Percentiles rank a stretch among this genome's conserved stretches.
These are phyloP conservation scores for Sclerodermus sp. DNA, from an alignment of 2,888 invertebrate genomes.

Conservation along the genomic window DNA sequence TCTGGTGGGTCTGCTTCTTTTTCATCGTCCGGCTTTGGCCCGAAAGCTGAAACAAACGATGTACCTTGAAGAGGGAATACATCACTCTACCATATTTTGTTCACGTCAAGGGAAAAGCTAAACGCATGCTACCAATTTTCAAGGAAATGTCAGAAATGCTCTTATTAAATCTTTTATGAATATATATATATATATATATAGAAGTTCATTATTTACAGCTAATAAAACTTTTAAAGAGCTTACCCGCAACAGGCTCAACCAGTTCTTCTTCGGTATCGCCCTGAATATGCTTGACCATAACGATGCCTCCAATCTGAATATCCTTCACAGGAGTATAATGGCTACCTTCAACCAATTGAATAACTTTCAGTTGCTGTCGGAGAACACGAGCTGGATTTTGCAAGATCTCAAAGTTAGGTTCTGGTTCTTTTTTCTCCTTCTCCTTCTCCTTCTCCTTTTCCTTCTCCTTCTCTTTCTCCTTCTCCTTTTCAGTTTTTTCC, in stretches of 20 bases:
- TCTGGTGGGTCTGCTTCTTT: slow-evolving; percentile 97
- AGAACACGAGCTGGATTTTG: slow-evolving; percentile 94
- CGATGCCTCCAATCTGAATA: slow-evolving; percentile 91
- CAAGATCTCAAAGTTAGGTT: slow-evolving; percentile 88
- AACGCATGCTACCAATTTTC: no score
- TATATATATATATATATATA: no score
- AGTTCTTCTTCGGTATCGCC: slow-evolving; percentile 79
- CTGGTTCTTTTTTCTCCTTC: slow-evolving; percentile 74
- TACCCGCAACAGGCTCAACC: slow-evolving; percentile 86
- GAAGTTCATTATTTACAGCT: no score
- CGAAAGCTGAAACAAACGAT: slow-evolving; percentile 66
- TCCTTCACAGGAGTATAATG: slow-evolving; percentile 88
- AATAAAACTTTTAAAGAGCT: slow-evolving; percentile 17
- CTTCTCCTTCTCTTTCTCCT: slow-evolving; percentile 56
- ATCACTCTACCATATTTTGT: no score
- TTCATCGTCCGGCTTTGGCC: slow-evolving; percentile 89
- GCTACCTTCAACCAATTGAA: slow-evolving; percentile 79
- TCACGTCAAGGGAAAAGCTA: no score
- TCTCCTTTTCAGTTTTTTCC: no score
- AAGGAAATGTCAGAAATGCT: no score
- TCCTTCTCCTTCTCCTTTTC: slow-evolving; percentile 56
- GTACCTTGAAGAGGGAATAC: no score
- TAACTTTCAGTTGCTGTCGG: slow-evolving; percentile 82
- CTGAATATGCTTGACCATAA: slow-evolving; percentile 87
- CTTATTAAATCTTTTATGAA: no score